These are phyloP conservation scores for Sinocyclocheilus anshuiensis DNA, from an alignment of 2,113 vertebrate species.

Conservation along the genomic window DNA sequence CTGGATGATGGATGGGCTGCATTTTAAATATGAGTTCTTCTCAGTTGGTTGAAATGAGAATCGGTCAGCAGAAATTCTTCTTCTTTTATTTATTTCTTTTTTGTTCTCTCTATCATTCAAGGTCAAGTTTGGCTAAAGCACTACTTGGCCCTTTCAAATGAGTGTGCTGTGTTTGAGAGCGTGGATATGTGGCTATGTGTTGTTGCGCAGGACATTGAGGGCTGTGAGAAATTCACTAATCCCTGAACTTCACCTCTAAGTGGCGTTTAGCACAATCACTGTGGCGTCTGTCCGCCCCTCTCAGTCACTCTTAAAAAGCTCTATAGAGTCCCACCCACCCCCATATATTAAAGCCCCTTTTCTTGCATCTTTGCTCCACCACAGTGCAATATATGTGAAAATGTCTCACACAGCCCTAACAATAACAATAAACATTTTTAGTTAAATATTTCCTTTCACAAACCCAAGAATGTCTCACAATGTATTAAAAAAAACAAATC, in stretches of 20 bases:
- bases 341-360: background rate
- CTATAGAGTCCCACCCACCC: background rate
- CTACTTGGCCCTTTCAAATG: background rate
- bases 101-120: slow-evolving; percentile 22
- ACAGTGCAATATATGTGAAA: background rate
- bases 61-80: background rate
- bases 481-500: background rate
- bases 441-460: background rate
- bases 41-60: slow-evolving; percentile 2
- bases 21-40: slow-evolving; percentile 66
- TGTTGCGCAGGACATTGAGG: background rate
- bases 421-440: background rate
- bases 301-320: slow-evolving; percentile 24
- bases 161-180: slow-evolving; percentile 3
- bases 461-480: background rate
- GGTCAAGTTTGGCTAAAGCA: slow-evolving; percentile 11
- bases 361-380: background rate
- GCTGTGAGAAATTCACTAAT: slow-evolving; percentile 49
- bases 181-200: background rate
- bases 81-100: background rate
- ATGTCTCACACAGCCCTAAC: background rate
- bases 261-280: slow-evolving; percentile 33
- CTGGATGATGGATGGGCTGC: slow-evolving; percentile 71
- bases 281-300: slow-evolving; percentile 24
- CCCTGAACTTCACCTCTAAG: slow-evolving; percentile 43